Evolutionary conservation across 2,113 vertebrate genomes (phyloP).

Genomic region (Eclectus roratus): DNA sequence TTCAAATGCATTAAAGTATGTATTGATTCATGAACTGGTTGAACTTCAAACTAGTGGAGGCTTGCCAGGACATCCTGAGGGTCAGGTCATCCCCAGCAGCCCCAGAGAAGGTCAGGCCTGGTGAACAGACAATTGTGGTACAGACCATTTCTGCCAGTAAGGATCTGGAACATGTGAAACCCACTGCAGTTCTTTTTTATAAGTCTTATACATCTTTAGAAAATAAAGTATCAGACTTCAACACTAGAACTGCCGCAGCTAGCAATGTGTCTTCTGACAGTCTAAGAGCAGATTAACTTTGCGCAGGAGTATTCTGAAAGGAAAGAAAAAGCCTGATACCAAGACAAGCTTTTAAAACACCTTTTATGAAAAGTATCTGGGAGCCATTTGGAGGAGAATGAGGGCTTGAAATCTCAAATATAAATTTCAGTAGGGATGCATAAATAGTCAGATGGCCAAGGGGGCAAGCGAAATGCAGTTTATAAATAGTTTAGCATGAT

Average conservation of each 20-base stretch:
- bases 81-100: neutral
- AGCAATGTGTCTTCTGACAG: neutral
- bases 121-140: neutral
- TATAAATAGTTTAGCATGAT: neutral
- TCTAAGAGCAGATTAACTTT: neutral
- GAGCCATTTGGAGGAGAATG: neutral
- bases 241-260: neutral
- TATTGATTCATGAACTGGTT: neutral
- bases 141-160: neutral
- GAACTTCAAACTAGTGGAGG: neutral
- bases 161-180: neutral
- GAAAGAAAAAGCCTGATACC: neutral
- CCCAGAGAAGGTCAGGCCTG: neutral
- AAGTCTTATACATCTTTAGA: neutral
- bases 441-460: neutral
- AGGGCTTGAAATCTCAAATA: neutral
- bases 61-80: neutral
- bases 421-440: neutral
- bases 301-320: neutral
- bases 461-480: neutral
- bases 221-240: neutral
- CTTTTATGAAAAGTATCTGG: neutral
- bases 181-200: neutral
- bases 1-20: neutral
- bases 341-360: neutral